phyloP scores from a whole-genome alignment of 1,140 invertebrate species.

The Drosophila busckii region DNA sequence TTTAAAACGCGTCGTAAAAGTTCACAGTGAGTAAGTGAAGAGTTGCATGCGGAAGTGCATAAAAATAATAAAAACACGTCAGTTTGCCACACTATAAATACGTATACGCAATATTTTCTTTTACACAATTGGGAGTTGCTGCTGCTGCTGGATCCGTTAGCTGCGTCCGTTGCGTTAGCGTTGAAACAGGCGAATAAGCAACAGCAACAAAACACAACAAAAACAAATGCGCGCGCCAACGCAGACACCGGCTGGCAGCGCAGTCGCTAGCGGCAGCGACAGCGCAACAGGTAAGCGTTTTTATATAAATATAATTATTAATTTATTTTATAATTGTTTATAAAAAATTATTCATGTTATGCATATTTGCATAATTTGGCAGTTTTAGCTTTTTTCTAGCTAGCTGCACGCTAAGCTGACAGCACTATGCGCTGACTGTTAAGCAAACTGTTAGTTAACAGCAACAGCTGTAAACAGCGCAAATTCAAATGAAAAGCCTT shows the following conservation, averaged over 20 bases:
- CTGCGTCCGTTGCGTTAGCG: conserved; percentile 40
- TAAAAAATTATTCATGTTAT: too few relatives aligned
- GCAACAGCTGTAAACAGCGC: too few relatives aligned
- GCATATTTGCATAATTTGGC: too few relatives aligned
- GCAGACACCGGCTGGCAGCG: conserved; percentile 15
- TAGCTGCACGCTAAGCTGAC: too few relatives aligned
- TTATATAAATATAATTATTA: too few relatives aligned
- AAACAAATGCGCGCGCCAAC: conserved; percentile 19
- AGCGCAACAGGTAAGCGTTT: conserved; percentile 38
- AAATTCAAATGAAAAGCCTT: too few relatives aligned
- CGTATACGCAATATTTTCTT: too few relatives aligned
- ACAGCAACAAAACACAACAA: conserved; percentile 32
- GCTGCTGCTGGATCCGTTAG: conserved; percentile 22
- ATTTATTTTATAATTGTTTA: too few relatives aligned
- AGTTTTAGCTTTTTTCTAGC: too few relatives aligned
- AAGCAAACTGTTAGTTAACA: too few relatives aligned
- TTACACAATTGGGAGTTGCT: conserved; percentile 19
- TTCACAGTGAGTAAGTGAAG: conserved; percentile 8
- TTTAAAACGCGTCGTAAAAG: conserved; percentile 3
- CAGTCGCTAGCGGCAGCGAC: conserved; percentile 9
- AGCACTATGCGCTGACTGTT: too few relatives aligned
- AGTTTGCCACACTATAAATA: conserved; percentile 9
- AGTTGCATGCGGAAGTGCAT: conserved; percentile 49
- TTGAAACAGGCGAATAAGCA: conserved; percentile 42
- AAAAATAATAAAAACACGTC: conserved; percentile 22